A percentile compares a stretch with the other conserved stretches of the same genome.
Evolutionary conservation across 2,888 invertebrate species (phyloP).

Genomic region (Petrolisthes cinctipes): DNA sequence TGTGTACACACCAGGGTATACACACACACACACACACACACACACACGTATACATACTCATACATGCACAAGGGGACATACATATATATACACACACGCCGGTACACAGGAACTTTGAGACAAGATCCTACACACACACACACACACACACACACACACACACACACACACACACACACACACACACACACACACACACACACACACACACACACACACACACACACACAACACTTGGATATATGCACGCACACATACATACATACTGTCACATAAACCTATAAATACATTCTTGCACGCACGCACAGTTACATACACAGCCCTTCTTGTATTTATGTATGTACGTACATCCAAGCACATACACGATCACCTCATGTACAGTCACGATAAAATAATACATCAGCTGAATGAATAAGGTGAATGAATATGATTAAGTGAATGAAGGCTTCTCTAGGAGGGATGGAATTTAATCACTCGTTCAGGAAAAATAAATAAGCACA

Average conservation of each 20-base stretch:
- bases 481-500: too few relatives aligned
- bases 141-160: conserved; percentile 9
- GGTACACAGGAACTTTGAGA: background rate
- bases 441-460: too few relatives aligned
- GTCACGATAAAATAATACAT: too few relatives aligned
- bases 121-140: conserved; percentile 8
- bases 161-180: background rate
- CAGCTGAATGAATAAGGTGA: too few relatives aligned
- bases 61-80: conserved; percentile 4
- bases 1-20: background rate
- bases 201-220: conserved; percentile 15
- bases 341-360: too few relatives aligned
- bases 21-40: conserved; percentile 24
- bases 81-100: background rate
- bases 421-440: too few relatives aligned
- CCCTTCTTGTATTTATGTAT: too few relatives aligned
- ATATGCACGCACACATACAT: conserved; percentile 13
- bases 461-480: too few relatives aligned
- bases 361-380: too few relatives aligned
- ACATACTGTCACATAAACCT: conserved; percentile 4
- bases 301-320: too few relatives aligned
- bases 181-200: background rate
- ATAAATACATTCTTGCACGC: background rate
- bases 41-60: conserved; percentile 11
- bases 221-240: conserved; percentile 14